Evolutionary conservation across 2,113 vertebrate species (phyloP).

Genomic region (Balaenoptera acutorostrata): DNA sequence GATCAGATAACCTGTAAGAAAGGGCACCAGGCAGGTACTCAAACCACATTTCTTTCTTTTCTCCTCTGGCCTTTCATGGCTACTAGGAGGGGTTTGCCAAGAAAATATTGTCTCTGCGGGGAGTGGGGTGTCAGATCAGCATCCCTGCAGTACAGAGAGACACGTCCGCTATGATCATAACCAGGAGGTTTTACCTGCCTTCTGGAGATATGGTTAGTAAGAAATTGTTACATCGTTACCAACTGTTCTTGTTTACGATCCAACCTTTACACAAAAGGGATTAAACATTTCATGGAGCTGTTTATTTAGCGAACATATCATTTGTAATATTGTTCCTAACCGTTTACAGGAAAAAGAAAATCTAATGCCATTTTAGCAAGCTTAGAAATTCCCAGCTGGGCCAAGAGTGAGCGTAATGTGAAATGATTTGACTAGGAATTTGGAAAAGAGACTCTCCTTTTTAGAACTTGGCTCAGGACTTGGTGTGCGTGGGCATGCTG

Average conservation of each 20-base stretch:
- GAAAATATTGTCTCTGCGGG: not conserved
- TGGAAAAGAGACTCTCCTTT: not conserved
- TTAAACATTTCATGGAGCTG: not conserved
- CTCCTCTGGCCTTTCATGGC: not conserved
- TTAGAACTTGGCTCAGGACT: not conserved
- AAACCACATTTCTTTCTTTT: not conserved
- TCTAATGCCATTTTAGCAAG: not conserved
- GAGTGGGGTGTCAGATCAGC: not conserved
- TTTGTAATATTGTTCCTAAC: not conserved
- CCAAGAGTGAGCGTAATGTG: not conserved
- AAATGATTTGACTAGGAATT: not conserved
- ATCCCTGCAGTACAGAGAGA: not conserved
- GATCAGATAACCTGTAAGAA: not conserved
- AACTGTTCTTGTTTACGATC: not conserved
- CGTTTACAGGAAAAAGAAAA: not conserved
- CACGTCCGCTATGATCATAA: not conserved
- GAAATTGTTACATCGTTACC: not conserved
- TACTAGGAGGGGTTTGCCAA: not conserved
- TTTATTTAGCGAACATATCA: not conserved
- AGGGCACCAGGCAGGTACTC: not conserved
- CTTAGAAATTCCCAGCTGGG: not conserved
- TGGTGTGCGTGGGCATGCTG: accelerated
- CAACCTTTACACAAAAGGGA: not conserved
- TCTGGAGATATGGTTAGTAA: not conserved
- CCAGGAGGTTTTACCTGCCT: not conserved